These are phyloP conservation scores for Napeogenes inachia DNA, from an alignment of 2,888 invertebrate species.

Conservation along the genomic window DNA sequence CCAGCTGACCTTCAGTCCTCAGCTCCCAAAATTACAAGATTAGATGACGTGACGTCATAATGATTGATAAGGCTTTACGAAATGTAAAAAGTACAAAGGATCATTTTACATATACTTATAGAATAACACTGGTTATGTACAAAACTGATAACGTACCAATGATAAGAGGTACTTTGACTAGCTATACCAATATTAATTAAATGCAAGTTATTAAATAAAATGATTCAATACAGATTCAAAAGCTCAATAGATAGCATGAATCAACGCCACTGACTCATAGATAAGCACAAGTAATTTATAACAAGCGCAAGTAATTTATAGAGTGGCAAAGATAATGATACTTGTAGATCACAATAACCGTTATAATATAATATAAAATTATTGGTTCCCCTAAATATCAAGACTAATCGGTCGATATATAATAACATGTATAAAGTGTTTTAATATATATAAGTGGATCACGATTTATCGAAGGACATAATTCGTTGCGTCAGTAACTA, in stretches of 20 bases:
- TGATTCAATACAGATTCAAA: background rate
- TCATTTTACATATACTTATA: no score
- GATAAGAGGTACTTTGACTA: constrained; percentile 14
- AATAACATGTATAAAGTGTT: background rate
- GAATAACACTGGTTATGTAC: constrained; percentile 9
- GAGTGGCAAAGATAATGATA: constrained; percentile 11
- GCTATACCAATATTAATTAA: background rate
- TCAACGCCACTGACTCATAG: constrained; percentile 24
- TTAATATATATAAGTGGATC: background rate
- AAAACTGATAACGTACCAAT: constrained; percentile 14
- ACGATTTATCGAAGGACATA: constrained; percentile 7
- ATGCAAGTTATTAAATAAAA: background rate
- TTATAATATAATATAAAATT: no score
- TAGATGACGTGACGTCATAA: no score
- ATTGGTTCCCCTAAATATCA: no score
- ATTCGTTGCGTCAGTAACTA: constrained; percentile 36
- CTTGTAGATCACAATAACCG: background rate
- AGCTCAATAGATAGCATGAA: constrained; percentile 9
- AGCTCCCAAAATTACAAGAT: no score
- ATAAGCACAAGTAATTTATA: constrained; percentile 21
- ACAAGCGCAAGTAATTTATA: constrained; percentile 18
- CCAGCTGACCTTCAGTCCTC: no score
- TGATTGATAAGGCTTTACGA: no score
- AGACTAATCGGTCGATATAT: no score
- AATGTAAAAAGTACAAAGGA: no score